These are phyloP conservation scores for Caenorhabditis remanei DNA, from an alignment of 1,140 invertebrate species.

Conservation along the genomic window DNA sequence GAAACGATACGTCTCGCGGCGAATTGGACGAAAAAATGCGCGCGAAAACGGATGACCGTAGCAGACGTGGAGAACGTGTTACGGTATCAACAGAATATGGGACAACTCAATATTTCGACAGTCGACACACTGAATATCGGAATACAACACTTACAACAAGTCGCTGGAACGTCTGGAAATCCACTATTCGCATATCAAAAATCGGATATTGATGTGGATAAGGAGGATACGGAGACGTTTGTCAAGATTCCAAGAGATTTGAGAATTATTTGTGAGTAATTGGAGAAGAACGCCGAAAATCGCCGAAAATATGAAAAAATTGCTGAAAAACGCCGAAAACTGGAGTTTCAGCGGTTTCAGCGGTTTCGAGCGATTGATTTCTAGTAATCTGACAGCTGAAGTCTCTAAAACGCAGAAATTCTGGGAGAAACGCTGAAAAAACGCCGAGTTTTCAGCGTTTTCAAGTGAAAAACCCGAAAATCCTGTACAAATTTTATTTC, in stretches of 20 bases:
- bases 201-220: constrained; percentile 4
- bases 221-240: constrained; percentile 36
- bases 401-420: no score
- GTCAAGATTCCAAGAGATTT: constrained; percentile 24
- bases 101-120: background rate
- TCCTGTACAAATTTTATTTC: no score
- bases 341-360: no score
- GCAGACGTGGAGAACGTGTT: background rate
- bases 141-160: background rate
- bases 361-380: no score
- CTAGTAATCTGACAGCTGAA: no score
- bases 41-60: background rate
- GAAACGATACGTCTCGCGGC: background rate
- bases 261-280: constrained; percentile 9
- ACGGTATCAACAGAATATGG: background rate
- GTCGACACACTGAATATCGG: constrained; percentile 39
- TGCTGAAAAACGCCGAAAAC: no score
- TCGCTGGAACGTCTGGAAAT: background rate
- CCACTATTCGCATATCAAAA: background rate
- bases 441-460: no score
- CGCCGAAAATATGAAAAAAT: no score
- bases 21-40: background rate
- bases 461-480: no score
- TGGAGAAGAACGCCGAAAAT: no score
- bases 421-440: no score